phyloP scores from a whole-genome alignment of 2,113 vertebrate genomes.

The Rhinopomastus cyanomelas region DNA sequence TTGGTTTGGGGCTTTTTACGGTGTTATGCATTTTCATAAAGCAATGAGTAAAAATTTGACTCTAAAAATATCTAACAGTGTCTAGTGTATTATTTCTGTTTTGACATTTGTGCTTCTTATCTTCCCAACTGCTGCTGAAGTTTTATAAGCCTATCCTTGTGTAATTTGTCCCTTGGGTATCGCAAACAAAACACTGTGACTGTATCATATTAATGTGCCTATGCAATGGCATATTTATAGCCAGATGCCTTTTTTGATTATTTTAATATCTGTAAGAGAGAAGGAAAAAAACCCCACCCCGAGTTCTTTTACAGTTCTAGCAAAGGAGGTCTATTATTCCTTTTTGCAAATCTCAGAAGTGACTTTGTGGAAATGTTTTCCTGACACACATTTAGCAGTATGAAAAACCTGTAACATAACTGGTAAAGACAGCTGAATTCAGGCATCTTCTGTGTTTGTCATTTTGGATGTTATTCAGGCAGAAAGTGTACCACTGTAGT shows the following conservation, averaged over 20 bases:
- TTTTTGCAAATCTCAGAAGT: neutral
- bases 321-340: neutral
- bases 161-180: constrained; percentile 33
- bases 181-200: constrained; percentile 56
- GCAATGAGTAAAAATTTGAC: neutral
- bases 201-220: constrained; percentile 52
- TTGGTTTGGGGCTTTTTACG: constrained; percentile 9
- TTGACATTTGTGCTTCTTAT: constrained; percentile 25
- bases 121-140: constrained; percentile 22
- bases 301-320: neutral
- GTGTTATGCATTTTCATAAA: neutral
- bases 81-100: constrained; percentile 14
- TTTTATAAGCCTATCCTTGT: constrained; percentile 25
- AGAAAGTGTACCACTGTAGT: neutral
- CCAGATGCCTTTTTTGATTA: constrained; percentile 10
- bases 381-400: neutral
- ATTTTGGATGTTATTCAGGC: neutral
- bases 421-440: neutral
- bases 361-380: neutral
- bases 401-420: neutral
- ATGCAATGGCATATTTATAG: constrained; percentile 57
- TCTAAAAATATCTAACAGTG: neutral
- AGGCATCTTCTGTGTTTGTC: neutral
- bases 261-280: neutral
- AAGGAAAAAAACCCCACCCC: neutral